Percentiles rank a stretch among this genome's conserved stretches.
These are phyloP conservation scores for Microtus pennsylvanicus DNA, from an alignment of 2,113 vertebrate genomes.

Conservation along the genomic window DNA sequence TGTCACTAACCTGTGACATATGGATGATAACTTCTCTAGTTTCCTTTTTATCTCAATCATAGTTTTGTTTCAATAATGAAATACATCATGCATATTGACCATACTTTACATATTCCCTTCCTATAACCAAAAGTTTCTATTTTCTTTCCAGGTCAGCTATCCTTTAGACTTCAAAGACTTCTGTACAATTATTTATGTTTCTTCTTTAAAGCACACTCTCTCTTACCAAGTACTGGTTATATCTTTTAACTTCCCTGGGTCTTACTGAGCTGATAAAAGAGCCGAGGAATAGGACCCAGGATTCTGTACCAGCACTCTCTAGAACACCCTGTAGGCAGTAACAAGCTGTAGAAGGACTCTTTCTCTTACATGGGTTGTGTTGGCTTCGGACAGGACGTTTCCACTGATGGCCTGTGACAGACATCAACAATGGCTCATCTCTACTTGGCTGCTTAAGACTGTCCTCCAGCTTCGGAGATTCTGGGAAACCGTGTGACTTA, in stretches of 20 bases:
- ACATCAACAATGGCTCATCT: neutral
- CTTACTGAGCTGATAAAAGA: neutral
- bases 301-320: neutral
- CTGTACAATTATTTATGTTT: neutral
- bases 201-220: neutral
- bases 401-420: neutral
- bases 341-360: neutral
- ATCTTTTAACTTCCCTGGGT: neutral
- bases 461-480: neutral
- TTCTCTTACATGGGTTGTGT: neutral
- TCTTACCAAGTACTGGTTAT: neutral
- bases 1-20: neutral
- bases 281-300: neutral
- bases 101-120: neutral
- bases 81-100: neutral
- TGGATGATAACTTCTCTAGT: neutral
- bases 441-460: neutral
- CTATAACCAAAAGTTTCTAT: neutral
- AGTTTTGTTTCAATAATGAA: conserved; percentile 11
- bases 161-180: neutral
- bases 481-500: neutral
- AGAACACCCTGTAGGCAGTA: neutral
- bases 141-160: neutral
- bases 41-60: neutral
- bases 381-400: neutral